A percentile compares a stretch with the other conserved stretches of the same genome.
Evolutionary conservation across 1,140 invertebrate genomes (phyloP).

Genomic region (Meloidogyne exigua): DNA sequence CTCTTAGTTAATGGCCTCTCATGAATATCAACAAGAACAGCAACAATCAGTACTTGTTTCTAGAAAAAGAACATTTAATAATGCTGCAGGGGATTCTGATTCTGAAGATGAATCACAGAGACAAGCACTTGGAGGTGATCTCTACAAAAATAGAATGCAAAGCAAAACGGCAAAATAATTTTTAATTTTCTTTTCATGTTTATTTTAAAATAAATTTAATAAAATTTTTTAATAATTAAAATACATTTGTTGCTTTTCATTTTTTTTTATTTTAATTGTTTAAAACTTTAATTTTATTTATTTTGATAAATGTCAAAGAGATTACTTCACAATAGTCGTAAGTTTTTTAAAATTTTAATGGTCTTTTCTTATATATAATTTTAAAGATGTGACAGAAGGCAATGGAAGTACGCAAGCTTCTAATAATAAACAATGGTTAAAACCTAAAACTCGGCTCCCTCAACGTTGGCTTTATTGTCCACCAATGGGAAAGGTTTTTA

Average conservation of each 20-base stretch:
- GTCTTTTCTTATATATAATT: not conserved
- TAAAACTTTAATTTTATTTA: not conserved
- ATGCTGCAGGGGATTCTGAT: conserved; percentile 34
- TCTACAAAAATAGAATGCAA: conserved; percentile 59
- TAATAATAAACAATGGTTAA: not conserved
- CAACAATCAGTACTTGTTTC: conserved; percentile 15
- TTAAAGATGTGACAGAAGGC: not conserved
- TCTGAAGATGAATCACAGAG: conserved; percentile 36
- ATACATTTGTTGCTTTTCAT: not conserved
- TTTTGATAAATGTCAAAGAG: conserved; percentile 5
- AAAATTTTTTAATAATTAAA: not conserved
- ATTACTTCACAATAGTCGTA: not conserved
- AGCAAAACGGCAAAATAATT: conserved; percentile 27
- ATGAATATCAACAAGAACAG: conserved; percentile 40
- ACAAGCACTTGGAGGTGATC: conserved; percentile 37
- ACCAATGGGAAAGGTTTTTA: conserved; percentile 55
- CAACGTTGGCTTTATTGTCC: conserved; percentile 60
- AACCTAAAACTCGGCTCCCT: conserved; percentile 36
- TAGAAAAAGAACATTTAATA: conserved; percentile 7
- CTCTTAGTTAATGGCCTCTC: conserved; percentile 43
- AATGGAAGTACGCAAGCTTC: not conserved
- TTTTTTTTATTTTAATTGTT: not conserved
- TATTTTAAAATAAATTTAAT: conserved; percentile 2
- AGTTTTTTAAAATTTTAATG: not conserved
- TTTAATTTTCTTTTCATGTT: not conserved